Evolutionary conservation across 2,888 invertebrate species (phyloP), one percentile per base, ranked within the genome.

Genomic region (Rhodophaea formosa): DNA sequence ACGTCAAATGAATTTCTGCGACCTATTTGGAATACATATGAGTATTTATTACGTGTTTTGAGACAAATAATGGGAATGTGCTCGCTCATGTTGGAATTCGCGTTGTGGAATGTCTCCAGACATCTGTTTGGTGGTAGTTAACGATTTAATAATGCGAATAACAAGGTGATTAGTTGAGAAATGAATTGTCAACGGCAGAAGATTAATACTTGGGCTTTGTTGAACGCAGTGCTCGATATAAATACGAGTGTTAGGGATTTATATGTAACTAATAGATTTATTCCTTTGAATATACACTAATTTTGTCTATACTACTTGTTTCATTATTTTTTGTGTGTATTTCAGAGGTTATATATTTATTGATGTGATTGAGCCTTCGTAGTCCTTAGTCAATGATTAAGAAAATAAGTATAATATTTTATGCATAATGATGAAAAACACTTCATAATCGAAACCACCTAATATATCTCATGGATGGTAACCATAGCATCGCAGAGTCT

Each of bases 131-230:
- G 46, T 47, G 55, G 61, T 56, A 62, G 60, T 53, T 53, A 61
- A 55, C 60, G 59, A 47, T 65, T 62, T 64, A 62, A 61, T 62
- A 65, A 62, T 58, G 60, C 53, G 59, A 54, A 59, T 57, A 58
- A 59, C 57, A 56, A 43, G 43, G 49, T 45, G 51, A 58, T 62
- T 59, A 49, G 59, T 58, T 59, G 60, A 62, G 57, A 64, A 64
- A 62, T 64, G 60, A 60, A 64, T 62, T 62, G 62, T 62, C 63
- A 62, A 58, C 58, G 57, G 51, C 63, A 64, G 62, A 62, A 59
- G 63, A 64, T 64, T 64, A 60, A 64, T 56, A 56, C 23, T 56
- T n/a, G 43, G 8, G 56, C 56, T 49, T 55, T 56, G 54, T 54
- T 54, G 1, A 8, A 29, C 43, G 43, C 53, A 52, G 51, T 53